These are phyloP conservation scores for Echiichthys vipera DNA, from an alignment of 2,797 vertebrate genomes.

Conservation along the genomic window DNA sequence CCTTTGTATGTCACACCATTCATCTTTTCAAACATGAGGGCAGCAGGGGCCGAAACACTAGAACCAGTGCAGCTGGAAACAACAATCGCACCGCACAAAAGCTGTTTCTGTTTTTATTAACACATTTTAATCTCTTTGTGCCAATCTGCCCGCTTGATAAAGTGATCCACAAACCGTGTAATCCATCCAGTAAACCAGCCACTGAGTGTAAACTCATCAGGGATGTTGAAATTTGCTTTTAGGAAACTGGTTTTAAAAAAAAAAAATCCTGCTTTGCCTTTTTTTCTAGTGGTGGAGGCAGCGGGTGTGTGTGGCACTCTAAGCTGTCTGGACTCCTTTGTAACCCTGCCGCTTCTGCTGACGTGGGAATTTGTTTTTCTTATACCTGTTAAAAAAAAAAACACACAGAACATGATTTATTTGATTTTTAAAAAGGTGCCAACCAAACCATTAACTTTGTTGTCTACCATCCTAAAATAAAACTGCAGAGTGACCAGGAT, in stretches of 20 bases:
- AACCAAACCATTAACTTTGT: background rate
- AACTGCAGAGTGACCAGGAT: background rate
- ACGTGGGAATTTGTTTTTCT: conserved; percentile 60
- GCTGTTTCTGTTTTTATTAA: conserved; percentile 19
- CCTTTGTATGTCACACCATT: conserved; percentile 38
- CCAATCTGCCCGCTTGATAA: conserved; percentile 15
- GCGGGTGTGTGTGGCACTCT: background rate
- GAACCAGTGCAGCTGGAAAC: conserved; percentile 32
- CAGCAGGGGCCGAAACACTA: conserved; percentile 31
- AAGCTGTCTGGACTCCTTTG: conserved; percentile 67
- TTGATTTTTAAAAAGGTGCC: background rate
- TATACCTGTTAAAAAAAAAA: conserved; percentile 67
- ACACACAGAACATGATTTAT: background rate
- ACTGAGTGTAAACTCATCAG: conserved; percentile 1
- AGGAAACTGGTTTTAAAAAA: too few relatives aligned
- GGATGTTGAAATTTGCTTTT: conserved; percentile 3
- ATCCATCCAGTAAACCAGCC: conserved; percentile 12
- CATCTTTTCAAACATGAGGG: conserved; percentile 40
- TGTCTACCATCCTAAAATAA: background rate
- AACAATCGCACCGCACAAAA: conserved; percentile 16
- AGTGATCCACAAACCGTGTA: background rate
- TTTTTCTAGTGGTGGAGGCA: background rate
- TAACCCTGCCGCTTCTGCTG: conserved; percentile 60
- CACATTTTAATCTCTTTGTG: conserved; percentile 40
- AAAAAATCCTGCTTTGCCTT: conserved; percentile 22